Evolutionary conservation across 2,113 vertebrate species (phyloP).

Genomic region (Pangasianodon hypophthalmus): DNA sequence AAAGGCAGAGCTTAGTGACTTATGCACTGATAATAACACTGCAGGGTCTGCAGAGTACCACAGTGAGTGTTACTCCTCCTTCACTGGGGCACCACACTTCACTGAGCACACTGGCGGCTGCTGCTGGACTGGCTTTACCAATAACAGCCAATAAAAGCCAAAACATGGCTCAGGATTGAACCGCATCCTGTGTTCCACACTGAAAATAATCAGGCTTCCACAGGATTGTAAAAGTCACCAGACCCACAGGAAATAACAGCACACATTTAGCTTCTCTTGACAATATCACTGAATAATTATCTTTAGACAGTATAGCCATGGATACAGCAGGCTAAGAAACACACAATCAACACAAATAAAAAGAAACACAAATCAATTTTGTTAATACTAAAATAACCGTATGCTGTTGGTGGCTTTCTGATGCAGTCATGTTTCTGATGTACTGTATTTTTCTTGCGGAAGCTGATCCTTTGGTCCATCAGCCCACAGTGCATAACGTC

Average conservation of each 20-base stretch:
- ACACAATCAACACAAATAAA: background rate
- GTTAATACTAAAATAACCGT: background rate
- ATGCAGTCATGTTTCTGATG: background rate
- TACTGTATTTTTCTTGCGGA: slow-evolving; percentile 2
- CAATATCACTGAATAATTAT: background rate
- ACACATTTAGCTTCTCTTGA: background rate
- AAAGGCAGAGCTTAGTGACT: slow-evolving; percentile 32
- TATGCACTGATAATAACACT: slow-evolving; percentile 14
- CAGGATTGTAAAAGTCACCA: background rate
- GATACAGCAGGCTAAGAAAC: background rate
- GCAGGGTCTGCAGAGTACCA: background rate
- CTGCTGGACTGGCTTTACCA: background rate
- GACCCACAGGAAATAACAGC: background rate
- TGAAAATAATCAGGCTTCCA: background rate
- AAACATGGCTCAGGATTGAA: background rate
- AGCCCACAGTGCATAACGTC: background rate
- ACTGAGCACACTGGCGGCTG: background rate
- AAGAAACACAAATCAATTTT: background rate
- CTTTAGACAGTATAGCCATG: background rate
- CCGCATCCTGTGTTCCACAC: background rate
- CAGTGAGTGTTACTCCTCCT: background rate
- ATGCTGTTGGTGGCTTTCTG: background rate
- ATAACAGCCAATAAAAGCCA: background rate
- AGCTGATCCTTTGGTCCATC: slow-evolving; percentile 30
- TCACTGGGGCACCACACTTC: background rate